Evolutionary conservation across 30 jellyfish, hydroid and myxozoan genomes (phyloP), one percentile per base, ranked within the genome.

Genomic region (Hydractinia symbiolongicarpus): DNA sequence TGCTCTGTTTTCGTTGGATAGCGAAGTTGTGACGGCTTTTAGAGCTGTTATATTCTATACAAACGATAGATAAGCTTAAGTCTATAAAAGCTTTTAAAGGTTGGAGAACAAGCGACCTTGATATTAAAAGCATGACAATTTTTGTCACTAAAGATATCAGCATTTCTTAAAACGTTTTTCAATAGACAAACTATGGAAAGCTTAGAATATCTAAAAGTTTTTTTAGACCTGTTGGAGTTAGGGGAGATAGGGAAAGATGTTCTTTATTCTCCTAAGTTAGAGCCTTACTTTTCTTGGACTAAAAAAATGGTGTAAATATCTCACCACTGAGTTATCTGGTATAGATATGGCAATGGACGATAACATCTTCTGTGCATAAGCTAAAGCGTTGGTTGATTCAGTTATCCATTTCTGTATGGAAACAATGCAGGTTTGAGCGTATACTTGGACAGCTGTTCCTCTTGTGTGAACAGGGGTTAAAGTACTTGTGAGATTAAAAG

Each of bases 311-410:
- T 58, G 10, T 11, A 17, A 11, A 17, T 0, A 52, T 67, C 81
- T 52, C 72, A 93, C 98, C 95, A 72, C 84, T 50, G 96, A 9
- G 78, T 93, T 49, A 77, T 83, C 94, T 52, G 90, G 85, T 13
- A 88, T 14, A 16, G 95, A 17, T 54, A 72, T 61, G 53, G 90
- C 83, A 50, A 88, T 67, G 62, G 73, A 71, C 8, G 74, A 75
- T 14, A 61, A 72, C 76, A 88, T 61, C 67, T 76, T 79, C 61
- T 83, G 61, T 11, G 98, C 96, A 73, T 87, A 93, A 17, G 68
- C 64, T 9, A 86, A 19, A 50, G 86, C 96, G 7, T 81, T 71
- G 21, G 89, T 87, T 4, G 96, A 89, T 54, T 93, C 86, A 55
- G 40, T 70, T 44, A 57, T 61, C 98, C 96, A 88, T 19, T 60